phyloP scores from a whole-genome alignment of 64 coral and sea anemone species.

The Stichodactyla mertensii region DNA sequence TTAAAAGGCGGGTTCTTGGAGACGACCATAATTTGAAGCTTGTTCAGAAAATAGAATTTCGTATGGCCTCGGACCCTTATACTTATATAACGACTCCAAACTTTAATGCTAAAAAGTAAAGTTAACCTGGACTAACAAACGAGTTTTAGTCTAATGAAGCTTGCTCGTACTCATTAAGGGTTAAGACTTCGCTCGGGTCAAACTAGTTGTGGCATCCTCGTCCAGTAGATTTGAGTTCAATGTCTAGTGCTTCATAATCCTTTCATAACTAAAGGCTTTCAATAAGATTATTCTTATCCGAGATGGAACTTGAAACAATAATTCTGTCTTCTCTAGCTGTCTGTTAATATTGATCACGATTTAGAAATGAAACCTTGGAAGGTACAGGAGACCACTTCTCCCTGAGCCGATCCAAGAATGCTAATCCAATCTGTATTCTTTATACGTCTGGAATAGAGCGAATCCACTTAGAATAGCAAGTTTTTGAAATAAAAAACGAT shows the following conservation, averaged over 20 bases:
- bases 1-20: no score
- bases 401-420: not conserved
- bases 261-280: slow-evolving; percentile 16
- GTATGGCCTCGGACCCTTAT: no score
- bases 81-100: no score
- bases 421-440: not conserved
- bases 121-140: no score
- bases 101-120: no score
- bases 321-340: not conserved
- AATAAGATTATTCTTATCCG: slow-evolving; percentile 5
- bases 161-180: not conserved
- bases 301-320: not conserved
- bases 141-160: no score
- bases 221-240: not conserved
- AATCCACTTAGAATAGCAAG: not conserved
- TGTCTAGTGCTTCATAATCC: not conserved
- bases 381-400: not conserved
- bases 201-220: not conserved
- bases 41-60: no score
- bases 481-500: no score
- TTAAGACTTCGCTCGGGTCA: not conserved
- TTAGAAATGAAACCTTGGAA: not conserved
- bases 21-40: no score
- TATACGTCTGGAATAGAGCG: not conserved
- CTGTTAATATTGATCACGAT: not conserved